A percentile compares a stretch with the other conserved stretches of the same genome.
phyloP scores from a whole-genome alignment of 1,140 invertebrate genomes.

The Ceratosolen fusciceps region DNA sequence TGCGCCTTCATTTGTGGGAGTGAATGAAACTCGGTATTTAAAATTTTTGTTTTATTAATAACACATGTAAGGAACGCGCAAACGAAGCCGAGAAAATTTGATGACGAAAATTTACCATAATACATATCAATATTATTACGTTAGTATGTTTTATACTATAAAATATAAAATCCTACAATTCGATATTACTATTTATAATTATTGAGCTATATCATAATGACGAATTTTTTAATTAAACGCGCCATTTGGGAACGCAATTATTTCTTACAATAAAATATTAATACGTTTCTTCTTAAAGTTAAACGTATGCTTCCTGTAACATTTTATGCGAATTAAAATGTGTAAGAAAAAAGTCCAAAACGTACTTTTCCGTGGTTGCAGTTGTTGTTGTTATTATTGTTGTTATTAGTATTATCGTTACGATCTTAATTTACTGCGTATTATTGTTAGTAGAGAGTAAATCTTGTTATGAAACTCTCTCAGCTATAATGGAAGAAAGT shows the following conservation, averaged over 20 bases:
- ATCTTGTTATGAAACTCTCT: slow-evolving; percentile 45
- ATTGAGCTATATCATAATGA: not conserved
- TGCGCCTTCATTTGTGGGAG: not conserved
- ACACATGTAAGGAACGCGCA: not conserved
- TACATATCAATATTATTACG: slow-evolving; percentile 41
- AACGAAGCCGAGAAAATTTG: slow-evolving; percentile 36
- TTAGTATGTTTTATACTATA: not conserved
- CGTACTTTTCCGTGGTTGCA: not conserved
- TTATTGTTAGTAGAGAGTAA: slow-evolving; percentile 2
- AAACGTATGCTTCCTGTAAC: slow-evolving; percentile 26
- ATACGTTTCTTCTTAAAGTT: slow-evolving; percentile 35
- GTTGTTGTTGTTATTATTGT: not conserved
- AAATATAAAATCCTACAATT: slow-evolving; percentile 2
- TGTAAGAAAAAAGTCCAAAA: slow-evolving; percentile 32
- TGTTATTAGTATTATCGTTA: not conserved
- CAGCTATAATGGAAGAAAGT: slow-evolving; percentile 46
- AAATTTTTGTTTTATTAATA: not conserved
- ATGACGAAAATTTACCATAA: slow-evolving; percentile 36
- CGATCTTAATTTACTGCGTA: not conserved
- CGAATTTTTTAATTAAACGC: not conserved
- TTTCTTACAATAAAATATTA: slow-evolving; percentile 30
- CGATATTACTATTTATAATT: slow-evolving; percentile 9
- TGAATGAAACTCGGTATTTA: slow-evolving; percentile 20
- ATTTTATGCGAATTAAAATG: slow-evolving; percentile 42
- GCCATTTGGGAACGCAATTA: slow-evolving; percentile 2